Base-by-base conservation (phyloP, 2,797 vertebrate genomes). In the Arrhamphus sclerolepis region DNA sequence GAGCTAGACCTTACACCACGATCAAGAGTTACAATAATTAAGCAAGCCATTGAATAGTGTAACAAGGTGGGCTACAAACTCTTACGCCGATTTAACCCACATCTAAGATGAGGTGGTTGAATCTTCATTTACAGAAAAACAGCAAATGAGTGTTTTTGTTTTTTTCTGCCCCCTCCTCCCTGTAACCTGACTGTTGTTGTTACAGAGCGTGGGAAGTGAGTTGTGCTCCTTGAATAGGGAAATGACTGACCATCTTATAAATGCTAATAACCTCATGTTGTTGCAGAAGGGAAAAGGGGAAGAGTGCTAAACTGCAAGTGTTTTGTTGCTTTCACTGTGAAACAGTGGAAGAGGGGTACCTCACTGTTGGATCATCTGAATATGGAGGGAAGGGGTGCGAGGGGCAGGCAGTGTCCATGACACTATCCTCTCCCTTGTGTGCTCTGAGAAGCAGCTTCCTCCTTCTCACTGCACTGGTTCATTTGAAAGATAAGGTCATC, bases 381-480 rank as follows among this genome's bases (percentile, higher is more conserved):
- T 13, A 46, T 65, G 68, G 64, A 56, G 70, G 56, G 65, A 55
- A 63, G 55, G 59, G 58, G 69, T 51, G 54, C 26, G 40, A 41
- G 39, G 52, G 52, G 20, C 49, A 44, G 21, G 48, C 20, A 10
- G 40, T 43, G 55, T 42, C 65, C 21, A 54, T 71, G 72, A 62
- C 56, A 49, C 63, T 24, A 50, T 38, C 53, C 28, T n/a, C 28
- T 29, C 62, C 52, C 49, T 24, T 29, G 57, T 55, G 66, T 34
- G 48, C n/a, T 8, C 67, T 71, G 70, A 75, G 75, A 75, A 65
- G 59, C 52, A 65, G 65, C 67, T 75, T 79, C 81, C 80, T 76
- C 67, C 56, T 28, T 53, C 46, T 70, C 44, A 18, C 41, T 56
- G 55, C 65, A 26, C 47, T 34, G 59, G 53, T 66, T 76, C 64